Percentiles rank a stretch among this genome's conserved stretches.
phyloP scores from a whole-genome alignment of 2,797 vertebrate species.

The Oreonectes daqikongensis region DNA sequence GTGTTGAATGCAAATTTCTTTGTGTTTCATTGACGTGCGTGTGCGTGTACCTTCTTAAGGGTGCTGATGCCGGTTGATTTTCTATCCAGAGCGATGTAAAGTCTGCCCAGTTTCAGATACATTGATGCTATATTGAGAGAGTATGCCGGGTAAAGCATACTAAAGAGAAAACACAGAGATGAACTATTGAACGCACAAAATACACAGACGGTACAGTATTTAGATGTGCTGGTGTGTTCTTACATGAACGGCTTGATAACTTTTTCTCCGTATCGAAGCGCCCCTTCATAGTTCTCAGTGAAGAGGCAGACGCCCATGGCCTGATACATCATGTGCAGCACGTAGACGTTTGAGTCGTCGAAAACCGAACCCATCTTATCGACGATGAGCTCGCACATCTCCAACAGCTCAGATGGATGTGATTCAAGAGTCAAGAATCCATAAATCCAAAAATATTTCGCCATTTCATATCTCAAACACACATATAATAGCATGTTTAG shows the following conservation, averaged over 20 bases:
- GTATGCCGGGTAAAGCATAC: constrained; percentile 88
- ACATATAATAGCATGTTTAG: too few species aligned
- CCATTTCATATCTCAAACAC: too few species aligned
- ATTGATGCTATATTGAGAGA: constrained; percentile 95
- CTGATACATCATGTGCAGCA: constrained; percentile 98
- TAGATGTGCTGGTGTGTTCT: constrained; percentile 20
- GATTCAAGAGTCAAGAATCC: constrained; percentile 80
- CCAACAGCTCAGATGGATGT: constrained; percentile 89
- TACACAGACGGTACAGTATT: neutral
- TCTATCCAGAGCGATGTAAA: constrained; percentile 84
- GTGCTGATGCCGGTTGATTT: constrained; percentile 71
- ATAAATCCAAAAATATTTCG: constrained; percentile 42
- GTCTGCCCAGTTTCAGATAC: constrained; percentile 90
- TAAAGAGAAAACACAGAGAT: constrained; percentile 50
- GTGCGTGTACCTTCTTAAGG: constrained; percentile 83
- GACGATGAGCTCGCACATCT: constrained; percentile 92
- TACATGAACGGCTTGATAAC: constrained; percentile 91
- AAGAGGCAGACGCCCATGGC: constrained; percentile 95
- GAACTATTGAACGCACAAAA: too few species aligned
- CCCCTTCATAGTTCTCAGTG: constrained; percentile 77
- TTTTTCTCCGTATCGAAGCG: constrained; percentile 88
- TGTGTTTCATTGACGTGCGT: neutral
- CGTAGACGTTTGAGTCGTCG: constrained; percentile 89
- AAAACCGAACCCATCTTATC: constrained; percentile 91
- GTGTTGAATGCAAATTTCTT: too few species aligned